Evolutionary conservation across 2,797 vertebrate genomes (phyloP).

Genomic region (Atherinosoma microstoma): DNA sequence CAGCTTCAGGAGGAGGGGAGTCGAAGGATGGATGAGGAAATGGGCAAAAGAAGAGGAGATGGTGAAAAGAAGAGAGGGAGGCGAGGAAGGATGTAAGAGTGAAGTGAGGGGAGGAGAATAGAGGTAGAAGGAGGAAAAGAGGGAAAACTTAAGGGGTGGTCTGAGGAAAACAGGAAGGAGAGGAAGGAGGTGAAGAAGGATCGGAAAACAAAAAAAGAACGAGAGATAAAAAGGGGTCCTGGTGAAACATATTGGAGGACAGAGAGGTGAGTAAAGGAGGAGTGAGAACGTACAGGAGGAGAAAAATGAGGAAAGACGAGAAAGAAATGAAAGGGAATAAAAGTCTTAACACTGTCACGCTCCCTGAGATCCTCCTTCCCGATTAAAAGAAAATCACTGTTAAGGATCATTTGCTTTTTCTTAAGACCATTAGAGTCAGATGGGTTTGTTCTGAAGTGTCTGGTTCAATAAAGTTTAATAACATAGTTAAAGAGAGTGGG

Average conservation of each 20-base stretch:
- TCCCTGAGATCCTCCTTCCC: conserved; percentile 12
- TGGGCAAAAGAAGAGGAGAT: conserved; percentile 14
- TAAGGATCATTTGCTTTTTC: conserved; percentile 55
- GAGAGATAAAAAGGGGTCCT: conserved; percentile 2
- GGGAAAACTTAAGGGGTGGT: conserved; percentile 5
- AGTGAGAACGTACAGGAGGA: neutral
- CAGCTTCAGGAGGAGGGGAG: conserved; percentile 9
- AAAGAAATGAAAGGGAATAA: conserved; percentile 13
- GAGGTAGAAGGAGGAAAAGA: neutral
- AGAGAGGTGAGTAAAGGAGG: conserved; percentile 28
- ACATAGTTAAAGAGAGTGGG: conserved; percentile 38
- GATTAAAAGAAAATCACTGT: conserved; percentile 48
- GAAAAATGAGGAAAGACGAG: neutral
- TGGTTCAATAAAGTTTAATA: conserved; percentile 57
- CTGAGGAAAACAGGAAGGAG: neutral
- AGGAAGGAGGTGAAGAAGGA: conserved; percentile 18
- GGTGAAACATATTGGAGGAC: conserved; percentile 14
- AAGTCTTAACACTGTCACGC: neutral
- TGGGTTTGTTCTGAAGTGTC: conserved; percentile 50
- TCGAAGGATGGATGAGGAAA: conserved; percentile 41
- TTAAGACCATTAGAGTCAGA: conserved; percentile 51
- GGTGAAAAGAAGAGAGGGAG: conserved; percentile 22
- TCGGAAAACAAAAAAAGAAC: conserved; percentile 3
- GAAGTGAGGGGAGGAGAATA: neutral
- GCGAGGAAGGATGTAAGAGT: neutral